Percentiles rank a stretch among this genome's conserved stretches.
Evolutionary conservation across 2,888 invertebrate genomes (phyloP).

Genomic region (Bombyx huttoni): DNA sequence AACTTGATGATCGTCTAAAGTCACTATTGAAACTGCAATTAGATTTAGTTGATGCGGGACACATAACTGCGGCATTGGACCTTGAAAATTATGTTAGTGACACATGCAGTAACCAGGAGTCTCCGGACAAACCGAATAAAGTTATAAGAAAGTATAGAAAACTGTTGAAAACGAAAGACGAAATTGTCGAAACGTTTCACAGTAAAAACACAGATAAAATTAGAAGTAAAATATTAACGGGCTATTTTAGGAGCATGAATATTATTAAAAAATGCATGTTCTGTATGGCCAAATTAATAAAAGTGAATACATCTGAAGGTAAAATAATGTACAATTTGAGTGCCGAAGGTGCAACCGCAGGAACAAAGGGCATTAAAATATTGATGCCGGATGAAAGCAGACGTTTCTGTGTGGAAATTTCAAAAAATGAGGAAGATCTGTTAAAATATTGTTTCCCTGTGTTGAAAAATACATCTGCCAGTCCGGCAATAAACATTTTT

Average conservation of each 20-base stretch:
- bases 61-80: slow-evolving; percentile 80
- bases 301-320: slow-evolving; percentile 72
- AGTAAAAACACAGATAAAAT: slow-evolving; percentile 65
- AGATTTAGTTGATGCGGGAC: slow-evolving; percentile 80
- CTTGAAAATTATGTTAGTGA: slow-evolving; percentile 61
- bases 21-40: slow-evolving; percentile 77
- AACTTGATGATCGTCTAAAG: too few relatives aligned
- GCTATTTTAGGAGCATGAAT: slow-evolving; percentile 56
- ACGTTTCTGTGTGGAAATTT: slow-evolving; percentile 79
- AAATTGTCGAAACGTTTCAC: slow-evolving; percentile 37
- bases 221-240: slow-evolving; percentile 51
- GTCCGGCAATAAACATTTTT: slow-evolving; percentile 84
- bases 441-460: slow-evolving; percentile 81
- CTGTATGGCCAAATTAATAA: slow-evolving; percentile 65
- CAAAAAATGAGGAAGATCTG: slow-evolving; percentile 79
- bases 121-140: slow-evolving; percentile 54
- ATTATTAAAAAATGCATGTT: slow-evolving; percentile 63
- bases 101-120: slow-evolving; percentile 39
- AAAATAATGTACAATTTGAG: slow-evolving; percentile 69
- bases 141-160: slow-evolving; percentile 52
- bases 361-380: slow-evolving; percentile 50
- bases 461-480: slow-evolving; percentile 57
- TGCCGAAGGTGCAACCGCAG: slow-evolving; percentile 17
- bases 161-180: slow-evolving; percentile 36
- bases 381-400: slow-evolving; percentile 78